Conservation (phyloP, 1,140 invertebrate species). For the Apis laboriosa region DNA sequence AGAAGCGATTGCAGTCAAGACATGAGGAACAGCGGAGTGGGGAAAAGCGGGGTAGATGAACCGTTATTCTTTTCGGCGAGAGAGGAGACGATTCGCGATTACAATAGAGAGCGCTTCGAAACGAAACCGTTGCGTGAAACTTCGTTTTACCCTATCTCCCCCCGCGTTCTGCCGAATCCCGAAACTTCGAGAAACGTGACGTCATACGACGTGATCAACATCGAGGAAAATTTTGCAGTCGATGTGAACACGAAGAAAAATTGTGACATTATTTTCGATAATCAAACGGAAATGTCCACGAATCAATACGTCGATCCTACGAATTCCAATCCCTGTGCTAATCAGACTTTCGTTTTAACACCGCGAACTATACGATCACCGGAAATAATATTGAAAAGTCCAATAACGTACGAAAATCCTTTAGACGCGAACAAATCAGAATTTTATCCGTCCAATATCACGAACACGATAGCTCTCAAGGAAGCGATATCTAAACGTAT, state of each 20-base stretch:
- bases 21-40: too few species aligned
- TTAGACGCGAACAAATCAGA: not conserved
- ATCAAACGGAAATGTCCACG: not conserved
- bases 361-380: not conserved
- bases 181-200: not conserved
- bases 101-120: too few species aligned
- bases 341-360: too few species aligned
- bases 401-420: not conserved
- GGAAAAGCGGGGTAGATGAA: not conserved
- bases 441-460: not conserved
- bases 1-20: conserved; percentile 1
- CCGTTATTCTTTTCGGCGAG: conserved; percentile 8
- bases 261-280: too few species aligned
- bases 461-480: not conserved
- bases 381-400: not conserved
- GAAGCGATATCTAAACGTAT: not conserved
- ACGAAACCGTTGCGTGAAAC: not conserved
- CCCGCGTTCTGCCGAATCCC: too few species aligned
- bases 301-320: not conserved
- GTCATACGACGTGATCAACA: not conserved
- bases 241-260: too few species aligned
- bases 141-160: not conserved
- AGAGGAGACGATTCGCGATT: not conserved
- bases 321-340: not conserved
- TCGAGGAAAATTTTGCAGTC: not conserved